Evolutionary conservation across 2,888 invertebrate species (phyloP).

Genomic region (Melitaea athalia): DNA sequence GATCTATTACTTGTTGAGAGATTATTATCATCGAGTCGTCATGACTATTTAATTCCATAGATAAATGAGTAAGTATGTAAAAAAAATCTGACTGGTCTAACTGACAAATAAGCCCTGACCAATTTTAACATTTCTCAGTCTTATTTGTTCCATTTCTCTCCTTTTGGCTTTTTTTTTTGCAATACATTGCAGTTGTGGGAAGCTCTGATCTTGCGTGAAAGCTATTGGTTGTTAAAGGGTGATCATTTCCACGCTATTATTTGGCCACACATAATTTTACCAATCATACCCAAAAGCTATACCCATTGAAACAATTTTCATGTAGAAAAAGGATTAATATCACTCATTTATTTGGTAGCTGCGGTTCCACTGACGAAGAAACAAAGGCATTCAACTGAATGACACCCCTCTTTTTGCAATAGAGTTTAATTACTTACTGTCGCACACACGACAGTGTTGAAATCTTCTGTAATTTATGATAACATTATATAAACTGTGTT

Average conservation of each 20-base stretch:
- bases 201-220: too few species aligned
- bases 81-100: too few species aligned
- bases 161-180: too few species aligned
- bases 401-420: not conserved
- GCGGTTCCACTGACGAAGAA: not conserved
- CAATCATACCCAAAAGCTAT: not conserved
- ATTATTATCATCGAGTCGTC: too few species aligned
- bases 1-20: not conserved
- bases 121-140: too few species aligned
- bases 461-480: not conserved
- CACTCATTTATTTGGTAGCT: not conserved
- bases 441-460: not conserved
- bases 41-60: too few species aligned
- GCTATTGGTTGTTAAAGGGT: too few species aligned
- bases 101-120: too few species aligned
- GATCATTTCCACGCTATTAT: too few species aligned
- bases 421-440: constrained; percentile 2
- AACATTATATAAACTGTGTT: not conserved
- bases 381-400: not conserved
- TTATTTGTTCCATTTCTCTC: too few species aligned
- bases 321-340: not conserved
- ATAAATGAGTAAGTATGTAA: too few species aligned
- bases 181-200: too few species aligned
- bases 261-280: not conserved
- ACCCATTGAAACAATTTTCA: not conserved